Base-by-base conservation (phyloP, 2,888 invertebrate species). In the Coelopa pilipes region DNA sequence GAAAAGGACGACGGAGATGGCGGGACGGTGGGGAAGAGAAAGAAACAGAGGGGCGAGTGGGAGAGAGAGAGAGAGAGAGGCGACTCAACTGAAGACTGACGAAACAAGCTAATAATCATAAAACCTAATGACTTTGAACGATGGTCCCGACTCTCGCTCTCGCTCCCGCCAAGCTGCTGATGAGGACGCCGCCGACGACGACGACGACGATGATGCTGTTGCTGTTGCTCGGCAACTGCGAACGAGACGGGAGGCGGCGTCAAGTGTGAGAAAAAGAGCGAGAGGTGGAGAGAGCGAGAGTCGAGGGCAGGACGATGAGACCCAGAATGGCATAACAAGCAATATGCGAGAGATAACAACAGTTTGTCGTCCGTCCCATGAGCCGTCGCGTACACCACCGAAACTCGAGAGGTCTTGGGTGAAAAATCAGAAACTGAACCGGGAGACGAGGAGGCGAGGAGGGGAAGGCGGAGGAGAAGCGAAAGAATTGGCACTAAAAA, bases 71-170 rank as follows among this genome's bases (percentile, higher is more conserved):
- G 7, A 34, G 34, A 34, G 34, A 34, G 34, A 34, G 4, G 7
- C 34, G 34, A 34, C 34, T 34, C 34, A 34, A 34, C 34, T 34
- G 34, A 34, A 34, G 34, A 34, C 34, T 34, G 75, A 78, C 79
- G 77, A 78, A 77, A 80, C 85, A 84, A 85, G 84, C 84, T 82
- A 85, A 84, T 84, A 84, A 84, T 84, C 85, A 84, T 84, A 84
- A 84, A 84, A 84, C 78, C 83, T 83, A 84, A 84, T 84, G 84
- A 83, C 82, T 82, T 70, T 75, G 77, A 77, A 76, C 77, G 74
- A 70, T 75, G 60, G 59, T 57, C 45, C 65, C 57, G 72, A 60
- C 55, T 60, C 34, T 34, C 34, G 34, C 34, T 34, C 34, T 34
- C 34, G 34, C 21, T 62, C 47, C 21, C 59, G 21, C 19, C 7